phyloP scores from a whole-genome alignment of 1,140 invertebrate genomes.

The Chrysomallon squamiferum region DNA sequence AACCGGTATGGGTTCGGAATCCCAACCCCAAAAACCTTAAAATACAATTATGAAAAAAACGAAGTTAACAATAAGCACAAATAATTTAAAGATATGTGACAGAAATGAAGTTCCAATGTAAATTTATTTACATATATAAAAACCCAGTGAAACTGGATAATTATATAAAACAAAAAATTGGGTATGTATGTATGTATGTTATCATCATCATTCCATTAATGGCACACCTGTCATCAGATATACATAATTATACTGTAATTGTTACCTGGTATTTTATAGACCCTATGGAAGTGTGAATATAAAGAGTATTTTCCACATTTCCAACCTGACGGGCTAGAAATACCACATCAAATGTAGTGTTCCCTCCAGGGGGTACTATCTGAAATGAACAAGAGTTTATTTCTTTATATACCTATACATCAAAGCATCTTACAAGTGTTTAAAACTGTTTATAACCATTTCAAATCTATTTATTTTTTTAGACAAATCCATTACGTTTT shows the following conservation, averaged over 20 bases:
- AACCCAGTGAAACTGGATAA: too few species aligned
- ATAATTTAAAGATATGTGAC: background rate
- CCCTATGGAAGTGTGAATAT: conserved; percentile 92
- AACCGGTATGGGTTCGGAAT: conserved; percentile 87
- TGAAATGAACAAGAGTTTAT: conserved; percentile 66
- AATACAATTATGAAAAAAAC: conserved; percentile 57
- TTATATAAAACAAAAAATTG: too few species aligned
- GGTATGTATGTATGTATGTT: too few species aligned
- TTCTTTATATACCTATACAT: too few species aligned
- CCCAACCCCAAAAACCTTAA: conserved; percentile 83
- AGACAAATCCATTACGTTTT: too few species aligned
- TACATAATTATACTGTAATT: background rate
- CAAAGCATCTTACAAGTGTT: too few species aligned
- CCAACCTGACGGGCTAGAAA: conserved; percentile 92
- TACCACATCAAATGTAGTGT: conserved; percentile 94
- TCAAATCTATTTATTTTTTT: too few species aligned
- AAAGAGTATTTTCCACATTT: conserved; percentile 84
- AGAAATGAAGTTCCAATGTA: background rate
- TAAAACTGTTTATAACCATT: too few species aligned
- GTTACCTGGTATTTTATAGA: conserved; percentile 79
- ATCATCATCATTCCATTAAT: too few species aligned
- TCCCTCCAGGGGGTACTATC: conserved; percentile 85
- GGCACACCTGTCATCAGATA: too few species aligned
- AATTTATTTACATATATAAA: background rate
- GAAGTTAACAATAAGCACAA: conserved; percentile 3